These are phyloP conservation scores for Exaiptasia diaphana DNA, from an alignment of 64 coral and sea anemone species.

Conservation along the genomic window DNA sequence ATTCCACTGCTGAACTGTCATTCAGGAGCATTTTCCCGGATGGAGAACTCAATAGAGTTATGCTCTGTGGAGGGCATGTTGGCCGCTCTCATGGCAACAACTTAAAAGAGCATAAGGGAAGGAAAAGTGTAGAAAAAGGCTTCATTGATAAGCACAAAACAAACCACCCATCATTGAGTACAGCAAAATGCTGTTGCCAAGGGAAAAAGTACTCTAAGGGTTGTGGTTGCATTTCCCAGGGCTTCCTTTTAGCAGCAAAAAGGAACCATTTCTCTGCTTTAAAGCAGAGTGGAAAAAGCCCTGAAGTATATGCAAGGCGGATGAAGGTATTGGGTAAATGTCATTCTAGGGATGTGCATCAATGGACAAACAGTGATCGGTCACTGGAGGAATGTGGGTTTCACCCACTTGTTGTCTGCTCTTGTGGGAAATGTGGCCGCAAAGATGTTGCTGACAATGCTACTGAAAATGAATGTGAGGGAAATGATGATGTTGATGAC, in stretches of 20 bases:
- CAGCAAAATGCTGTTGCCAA: not conserved
- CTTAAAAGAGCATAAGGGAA: not conserved
- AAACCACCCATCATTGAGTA: not conserved
- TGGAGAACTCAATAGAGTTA: not conserved
- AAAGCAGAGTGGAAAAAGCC: constrained; percentile 24
- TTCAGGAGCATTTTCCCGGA: not conserved
- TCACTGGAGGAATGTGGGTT: constrained; percentile 20
- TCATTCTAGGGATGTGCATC: not conserved
- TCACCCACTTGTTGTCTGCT: constrained; percentile 6
- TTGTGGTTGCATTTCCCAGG: not conserved
- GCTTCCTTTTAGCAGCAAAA: not conserved
- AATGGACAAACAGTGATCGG: not conserved
- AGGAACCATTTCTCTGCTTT: constrained; percentile 47
- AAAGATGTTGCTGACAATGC: too few species aligned
- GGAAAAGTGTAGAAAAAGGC: not conserved
- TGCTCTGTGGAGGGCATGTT: constrained; percentile 26
- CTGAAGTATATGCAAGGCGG: constrained; percentile 28
- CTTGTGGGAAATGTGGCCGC: constrained; percentile 33
- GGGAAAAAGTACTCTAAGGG: not conserved
- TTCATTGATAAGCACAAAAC: not conserved
- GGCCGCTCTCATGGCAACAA: constrained; percentile 27
- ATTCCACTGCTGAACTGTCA: constrained; percentile 23
- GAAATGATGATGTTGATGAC: too few species aligned
- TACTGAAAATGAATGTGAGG: too few species aligned
- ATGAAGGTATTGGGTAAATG: constrained; percentile 12